phyloP scores from a whole-genome alignment of 2,113 vertebrate species.

The Entosphenus tridentatus region DNA sequence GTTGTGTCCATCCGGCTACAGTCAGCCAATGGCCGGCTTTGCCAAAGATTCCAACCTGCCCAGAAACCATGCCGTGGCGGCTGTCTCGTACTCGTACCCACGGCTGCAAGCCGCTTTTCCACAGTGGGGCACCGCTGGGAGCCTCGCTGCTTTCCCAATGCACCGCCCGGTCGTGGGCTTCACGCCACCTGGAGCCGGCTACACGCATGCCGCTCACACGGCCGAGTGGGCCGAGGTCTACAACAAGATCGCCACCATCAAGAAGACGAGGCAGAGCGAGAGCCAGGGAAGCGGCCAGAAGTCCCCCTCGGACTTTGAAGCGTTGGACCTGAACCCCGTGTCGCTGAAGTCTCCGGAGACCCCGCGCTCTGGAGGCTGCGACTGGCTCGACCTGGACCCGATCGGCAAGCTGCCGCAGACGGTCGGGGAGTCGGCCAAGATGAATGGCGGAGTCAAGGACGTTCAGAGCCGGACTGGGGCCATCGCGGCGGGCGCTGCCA shows the following conservation, averaged over 20 bases:
- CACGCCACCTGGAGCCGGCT: no score
- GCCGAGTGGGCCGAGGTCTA: constrained; percentile 4
- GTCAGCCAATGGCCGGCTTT: no score
- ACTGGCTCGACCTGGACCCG: constrained; percentile 88
- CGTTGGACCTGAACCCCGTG: neutral
- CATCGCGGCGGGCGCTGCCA: no score
- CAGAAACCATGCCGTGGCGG: no score
- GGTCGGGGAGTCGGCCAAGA: neutral
- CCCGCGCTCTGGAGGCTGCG: constrained; percentile 38
- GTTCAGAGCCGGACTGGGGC: no score
- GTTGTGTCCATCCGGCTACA: no score
- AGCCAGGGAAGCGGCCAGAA: neutral
- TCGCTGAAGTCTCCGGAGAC: constrained; percentile 23
- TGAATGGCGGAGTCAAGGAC: neutral
- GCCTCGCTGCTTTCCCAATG: no score
- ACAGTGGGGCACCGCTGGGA: no score
- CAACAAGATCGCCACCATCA: constrained; percentile 1
- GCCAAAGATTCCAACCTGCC: no score
- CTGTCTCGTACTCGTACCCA: no score
- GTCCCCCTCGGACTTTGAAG: constrained; percentile 2
- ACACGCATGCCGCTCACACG: neutral
- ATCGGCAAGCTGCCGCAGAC: constrained; percentile 38
- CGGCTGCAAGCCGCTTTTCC: no score
- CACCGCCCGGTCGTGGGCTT: no score
- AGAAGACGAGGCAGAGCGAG: constrained; percentile 1